Evolutionary conservation across 1,140 invertebrate species (phyloP).

Genomic region (Dinoponera quadriceps): DNA sequence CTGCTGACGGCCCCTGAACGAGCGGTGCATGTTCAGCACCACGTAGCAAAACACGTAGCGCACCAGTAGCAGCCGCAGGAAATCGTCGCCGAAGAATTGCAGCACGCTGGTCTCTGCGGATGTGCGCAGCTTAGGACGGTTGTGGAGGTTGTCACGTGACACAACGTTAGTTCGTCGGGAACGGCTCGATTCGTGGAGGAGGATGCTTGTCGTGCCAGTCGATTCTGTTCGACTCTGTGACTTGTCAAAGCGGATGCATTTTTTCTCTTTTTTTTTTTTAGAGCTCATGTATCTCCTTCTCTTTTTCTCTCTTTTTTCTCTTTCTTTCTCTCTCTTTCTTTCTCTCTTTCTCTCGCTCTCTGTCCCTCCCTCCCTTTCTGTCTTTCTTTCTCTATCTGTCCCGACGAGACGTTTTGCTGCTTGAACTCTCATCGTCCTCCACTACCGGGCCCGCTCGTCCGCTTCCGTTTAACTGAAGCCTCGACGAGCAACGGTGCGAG

Average conservation of each 20-base stretch:
- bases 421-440: slow-evolving; percentile 12
- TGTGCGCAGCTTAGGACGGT: slow-evolving; percentile 10
- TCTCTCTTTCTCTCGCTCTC: too few species aligned
- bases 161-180: background rate
- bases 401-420: too few species aligned
- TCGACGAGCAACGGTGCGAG: slow-evolving; percentile 16
- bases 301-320: too few species aligned
- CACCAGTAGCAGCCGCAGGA: slow-evolving; percentile 94
- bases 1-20: slow-evolving; percentile 92
- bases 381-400: too few species aligned
- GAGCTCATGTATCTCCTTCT: too few species aligned
- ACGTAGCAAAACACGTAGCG: slow-evolving; percentile 97
- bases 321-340: too few species aligned
- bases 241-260: too few species aligned
- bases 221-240: too few species aligned
- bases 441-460: background rate
- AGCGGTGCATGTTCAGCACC: slow-evolving; percentile 93
- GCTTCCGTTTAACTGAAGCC: slow-evolving; percentile 19
- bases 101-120: slow-evolving; percentile 92
- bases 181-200: slow-evolving; percentile 8
- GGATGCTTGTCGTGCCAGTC: background rate
- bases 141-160: background rate
- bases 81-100: slow-evolving; percentile 97
- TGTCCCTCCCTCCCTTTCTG: too few species aligned
- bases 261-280: too few species aligned